Base-by-base conservation (phyloP, 2,888 invertebrate species). In the Amblyjoppa fuscipennis region DNA sequence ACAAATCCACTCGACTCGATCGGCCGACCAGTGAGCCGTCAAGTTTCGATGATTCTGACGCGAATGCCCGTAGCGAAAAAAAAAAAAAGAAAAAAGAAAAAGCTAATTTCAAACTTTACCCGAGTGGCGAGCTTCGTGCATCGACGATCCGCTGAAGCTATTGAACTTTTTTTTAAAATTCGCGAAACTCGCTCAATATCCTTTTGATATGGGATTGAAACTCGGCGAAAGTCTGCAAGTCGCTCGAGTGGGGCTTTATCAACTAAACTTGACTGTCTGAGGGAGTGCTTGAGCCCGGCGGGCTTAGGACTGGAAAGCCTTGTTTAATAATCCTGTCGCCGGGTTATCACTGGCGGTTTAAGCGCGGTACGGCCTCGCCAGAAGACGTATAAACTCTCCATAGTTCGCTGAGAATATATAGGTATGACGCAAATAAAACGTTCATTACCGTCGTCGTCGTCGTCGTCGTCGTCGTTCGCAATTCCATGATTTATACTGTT, bases 251-350 rank as follows among this genome's bases (percentile, higher is more conserved):
- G 77, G 68, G 53, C 68, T 77, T 77, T 53, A 77, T 77, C 68
- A 69, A 79, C 79, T 76, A 70, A 74, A 71, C 78, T 74, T 71
- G 59, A 70, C 79, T 82, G 56, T 75, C 79, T 64, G 74, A 79
- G 61, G 56, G 38, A 76, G 68, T 68, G 69, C 49, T 75, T 77
- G 74, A 84, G 81, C 76, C 70, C 38, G 68, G 69, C 61, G 78
- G 81, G 78, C 83, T 78, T 83, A 79, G 81, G 75, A 78, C 83
- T 79, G 77, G 61, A 64, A 84, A 84, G 81, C 86, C 78, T 74
- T 78, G 86, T 84, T 86, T 86, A 86, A 84, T 86, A 86, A 86
- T 86, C 75, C 86, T 84, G 84, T 84, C 84, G 84, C 53, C 81
- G 79, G 78, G 75, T 81, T 86, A 73, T 70, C 84, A 77, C 77